Conservation (phyloP, 2,888 invertebrate species). For the Acleris sparsana region DNA sequence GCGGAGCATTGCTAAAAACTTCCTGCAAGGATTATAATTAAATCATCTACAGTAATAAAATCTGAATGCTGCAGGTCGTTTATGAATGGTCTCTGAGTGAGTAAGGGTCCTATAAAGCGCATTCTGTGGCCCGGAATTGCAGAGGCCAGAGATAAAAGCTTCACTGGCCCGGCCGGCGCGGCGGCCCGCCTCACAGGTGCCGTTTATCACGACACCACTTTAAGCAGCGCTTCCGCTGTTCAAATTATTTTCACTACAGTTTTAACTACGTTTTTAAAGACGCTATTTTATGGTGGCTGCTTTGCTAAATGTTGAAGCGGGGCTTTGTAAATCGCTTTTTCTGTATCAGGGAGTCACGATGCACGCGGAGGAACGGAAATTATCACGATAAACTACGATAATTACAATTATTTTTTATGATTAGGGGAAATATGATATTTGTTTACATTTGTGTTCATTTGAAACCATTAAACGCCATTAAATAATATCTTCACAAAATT, state of each 20-base stretch:
- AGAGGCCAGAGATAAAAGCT: constrained; percentile 52
- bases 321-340: neutral
- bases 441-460: too few species aligned
- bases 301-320: neutral
- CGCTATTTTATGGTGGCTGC: neutral
- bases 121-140: constrained; percentile 44
- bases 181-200: constrained; percentile 49
- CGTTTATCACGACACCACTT: constrained; percentile 56
- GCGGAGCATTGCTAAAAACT: too few species aligned
- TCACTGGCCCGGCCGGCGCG: constrained; percentile 32
- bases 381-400: too few species aligned
- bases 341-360: neutral
- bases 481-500: too few species aligned
- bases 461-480: too few species aligned
- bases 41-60: neutral
- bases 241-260: constrained; percentile 48
- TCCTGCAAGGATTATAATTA: neutral
- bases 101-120: constrained; percentile 35
- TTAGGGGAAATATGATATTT: too few species aligned
- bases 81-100: constrained; percentile 16
- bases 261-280: constrained; percentile 28
- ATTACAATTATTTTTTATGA: too few species aligned
- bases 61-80: constrained; percentile 7
- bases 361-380: too few species aligned
- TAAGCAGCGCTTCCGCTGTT: constrained; percentile 46